phyloP scores from a whole-genome alignment of 2,888 invertebrate species.

The Pogonocherus hispidulus region DNA sequence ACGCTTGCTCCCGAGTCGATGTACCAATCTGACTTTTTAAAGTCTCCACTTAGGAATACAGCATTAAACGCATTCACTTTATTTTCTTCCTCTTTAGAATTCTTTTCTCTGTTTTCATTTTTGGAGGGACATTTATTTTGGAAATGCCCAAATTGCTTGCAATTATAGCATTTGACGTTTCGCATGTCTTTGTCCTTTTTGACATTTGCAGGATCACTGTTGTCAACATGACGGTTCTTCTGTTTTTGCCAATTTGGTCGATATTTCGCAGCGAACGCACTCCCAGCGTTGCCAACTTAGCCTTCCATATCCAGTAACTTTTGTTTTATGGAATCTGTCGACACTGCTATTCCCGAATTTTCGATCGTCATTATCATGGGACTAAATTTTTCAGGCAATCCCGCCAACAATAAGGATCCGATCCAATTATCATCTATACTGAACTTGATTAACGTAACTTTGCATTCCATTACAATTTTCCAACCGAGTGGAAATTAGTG shows the following conservation, averaged over 20 bases:
- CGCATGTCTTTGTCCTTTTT: background rate
- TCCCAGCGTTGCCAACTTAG: background rate
- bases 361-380: constrained; percentile 54
- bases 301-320: constrained; percentile 42
- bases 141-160: constrained; percentile 15
- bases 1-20: constrained; percentile 53
- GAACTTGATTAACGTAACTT: constrained; percentile 57
- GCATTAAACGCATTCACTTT: constrained; percentile 33
- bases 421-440: constrained; percentile 54
- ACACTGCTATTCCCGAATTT: constrained; percentile 50
- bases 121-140: constrained; percentile 40
- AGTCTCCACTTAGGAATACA: constrained; percentile 33
- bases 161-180: background rate
- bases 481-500: constrained; percentile 50
- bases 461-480: constrained; percentile 53
- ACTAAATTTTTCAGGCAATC: constrained; percentile 46
- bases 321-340: constrained; percentile 52
- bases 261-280: background rate
- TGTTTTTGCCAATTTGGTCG: too few species aligned
- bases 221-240: too few species aligned
- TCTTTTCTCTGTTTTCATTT: background rate
- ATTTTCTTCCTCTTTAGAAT: too few species aligned
- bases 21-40: constrained; percentile 50
- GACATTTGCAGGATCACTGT: background rate
- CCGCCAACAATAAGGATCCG: constrained; percentile 53